Percentiles rank a stretch among this genome's conserved stretches.
Evolutionary conservation across 2,113 vertebrate genomes (phyloP).

Genomic region (Oncorhynchus kisutch): DNA sequence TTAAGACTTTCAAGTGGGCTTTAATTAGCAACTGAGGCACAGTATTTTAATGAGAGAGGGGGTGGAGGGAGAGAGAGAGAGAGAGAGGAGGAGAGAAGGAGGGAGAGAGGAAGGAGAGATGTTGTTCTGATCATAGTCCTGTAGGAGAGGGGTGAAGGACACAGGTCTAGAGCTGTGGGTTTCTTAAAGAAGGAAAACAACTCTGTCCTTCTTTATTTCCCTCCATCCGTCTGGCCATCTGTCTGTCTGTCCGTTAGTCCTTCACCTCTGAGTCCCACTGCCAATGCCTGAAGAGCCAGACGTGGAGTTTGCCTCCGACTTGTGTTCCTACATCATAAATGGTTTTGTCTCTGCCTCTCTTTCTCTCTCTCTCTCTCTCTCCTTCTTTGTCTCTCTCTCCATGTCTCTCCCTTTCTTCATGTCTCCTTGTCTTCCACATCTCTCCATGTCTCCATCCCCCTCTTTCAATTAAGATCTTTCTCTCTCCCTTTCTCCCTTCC

Average conservation of each 20-base stretch:
- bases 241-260: conserved; percentile 45
- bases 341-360: neutral
- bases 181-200: conserved; percentile 43
- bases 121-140: conserved; percentile 68
- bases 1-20: conserved; percentile 84
- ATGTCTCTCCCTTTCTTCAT: neutral
- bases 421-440: neutral
- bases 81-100: too few species aligned
- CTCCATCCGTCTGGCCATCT: conserved; percentile 47
- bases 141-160: conserved; percentile 70
- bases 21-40: conserved; percentile 79
- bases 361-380: too few species aligned
- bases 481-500: too few species aligned
- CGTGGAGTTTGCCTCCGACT: neutral
- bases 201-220: conserved; percentile 47
- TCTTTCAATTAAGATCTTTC: too few species aligned
- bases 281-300: conserved; percentile 22
- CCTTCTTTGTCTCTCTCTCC: too few species aligned
- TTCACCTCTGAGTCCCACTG: conserved; percentile 60
- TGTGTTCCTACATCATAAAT: conserved; percentile 1
- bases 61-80: conserved; percentile 49
- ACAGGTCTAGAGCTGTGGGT: conserved; percentile 42
- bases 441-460: too few species aligned
- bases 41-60: conserved; percentile 80
- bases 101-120: conserved; percentile 11